phyloP scores from a whole-genome alignment of 2,888 invertebrate species.

The Thalpophila matura region DNA sequence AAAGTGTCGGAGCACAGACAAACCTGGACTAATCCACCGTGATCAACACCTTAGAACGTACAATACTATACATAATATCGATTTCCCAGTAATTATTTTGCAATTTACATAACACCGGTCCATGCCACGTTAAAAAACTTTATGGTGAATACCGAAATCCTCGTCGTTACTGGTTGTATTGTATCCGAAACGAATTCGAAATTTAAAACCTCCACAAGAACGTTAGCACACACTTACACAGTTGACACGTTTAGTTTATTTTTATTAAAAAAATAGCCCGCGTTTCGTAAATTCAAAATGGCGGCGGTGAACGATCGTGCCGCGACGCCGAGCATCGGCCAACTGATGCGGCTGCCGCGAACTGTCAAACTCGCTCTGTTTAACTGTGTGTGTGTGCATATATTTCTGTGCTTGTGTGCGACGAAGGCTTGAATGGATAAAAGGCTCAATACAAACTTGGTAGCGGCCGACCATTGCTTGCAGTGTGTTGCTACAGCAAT shows the following conservation, averaged over 20 bases:
- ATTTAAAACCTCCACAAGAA: conserved; percentile 67
- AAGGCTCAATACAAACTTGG: conserved; percentile 66
- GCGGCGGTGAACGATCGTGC: conserved; percentile 79
- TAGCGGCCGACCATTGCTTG: conserved; percentile 58
- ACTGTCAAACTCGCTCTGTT: conserved; percentile 87
- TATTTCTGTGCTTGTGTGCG: conserved; percentile 59
- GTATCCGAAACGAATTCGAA: conserved; percentile 49
- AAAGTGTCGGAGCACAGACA: conserved; percentile 70
- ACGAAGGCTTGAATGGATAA: conserved; percentile 84
- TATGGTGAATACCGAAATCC: conserved; percentile 77
- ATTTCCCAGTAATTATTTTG: conserved; percentile 82
- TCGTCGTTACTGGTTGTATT: conserved; percentile 57
- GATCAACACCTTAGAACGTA: conserved; percentile 47
- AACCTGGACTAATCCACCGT: conserved; percentile 59
- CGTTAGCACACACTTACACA: conserved; percentile 76
- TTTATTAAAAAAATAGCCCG: conserved; percentile 79
- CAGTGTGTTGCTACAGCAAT: conserved; percentile 52
- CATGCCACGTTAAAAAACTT: conserved; percentile 73
- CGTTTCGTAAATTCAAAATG: conserved; percentile 80
- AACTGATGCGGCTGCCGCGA: conserved; percentile 83
- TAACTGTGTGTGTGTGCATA: conserved; percentile 69
- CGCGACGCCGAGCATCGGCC: conserved; percentile 88
- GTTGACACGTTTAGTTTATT: conserved; percentile 84
- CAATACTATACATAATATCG: conserved; percentile 54
- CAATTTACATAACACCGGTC: conserved; percentile 84